Evolutionary conservation across 2,797 vertebrate genomes (phyloP).

Genomic region (Halcyon chelicuti): DNA sequence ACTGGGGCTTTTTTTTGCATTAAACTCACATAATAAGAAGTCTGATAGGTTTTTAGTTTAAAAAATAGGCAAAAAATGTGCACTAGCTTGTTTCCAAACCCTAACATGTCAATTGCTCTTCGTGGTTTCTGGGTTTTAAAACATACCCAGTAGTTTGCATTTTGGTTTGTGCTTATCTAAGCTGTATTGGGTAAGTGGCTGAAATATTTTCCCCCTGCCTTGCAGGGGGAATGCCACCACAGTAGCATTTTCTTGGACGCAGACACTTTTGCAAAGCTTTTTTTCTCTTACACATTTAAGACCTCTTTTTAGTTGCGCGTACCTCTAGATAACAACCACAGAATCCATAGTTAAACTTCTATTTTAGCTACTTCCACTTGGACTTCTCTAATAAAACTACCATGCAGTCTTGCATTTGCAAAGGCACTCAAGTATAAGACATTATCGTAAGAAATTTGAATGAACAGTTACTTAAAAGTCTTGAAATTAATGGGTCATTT

Average conservation of each 20-base stretch:
- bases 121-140: constrained; percentile 1
- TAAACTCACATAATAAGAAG: not conserved
- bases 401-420: not conserved
- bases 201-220: not conserved
- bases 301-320: not conserved
- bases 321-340: constrained; percentile 13
- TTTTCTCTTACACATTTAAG: not conserved
- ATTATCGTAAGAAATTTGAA: not conserved
- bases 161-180: constrained; percentile 34
- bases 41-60: not conserved
- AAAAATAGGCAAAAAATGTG: not conserved
- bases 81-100: not conserved
- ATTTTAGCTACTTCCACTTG: constrained; percentile 30
- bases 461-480: not conserved
- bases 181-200: not conserved
- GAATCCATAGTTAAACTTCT: constrained; percentile 15
- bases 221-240: not conserved
- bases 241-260: not conserved
- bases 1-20: not conserved
- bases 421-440: not conserved
- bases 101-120: not conserved
- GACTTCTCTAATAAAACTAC: not conserved
- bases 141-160: not conserved
- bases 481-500: not conserved
- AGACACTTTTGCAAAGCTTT: not conserved